Evolutionary conservation across 2,888 invertebrate species (phyloP).

Genomic region (Artemia sp.): DNA sequence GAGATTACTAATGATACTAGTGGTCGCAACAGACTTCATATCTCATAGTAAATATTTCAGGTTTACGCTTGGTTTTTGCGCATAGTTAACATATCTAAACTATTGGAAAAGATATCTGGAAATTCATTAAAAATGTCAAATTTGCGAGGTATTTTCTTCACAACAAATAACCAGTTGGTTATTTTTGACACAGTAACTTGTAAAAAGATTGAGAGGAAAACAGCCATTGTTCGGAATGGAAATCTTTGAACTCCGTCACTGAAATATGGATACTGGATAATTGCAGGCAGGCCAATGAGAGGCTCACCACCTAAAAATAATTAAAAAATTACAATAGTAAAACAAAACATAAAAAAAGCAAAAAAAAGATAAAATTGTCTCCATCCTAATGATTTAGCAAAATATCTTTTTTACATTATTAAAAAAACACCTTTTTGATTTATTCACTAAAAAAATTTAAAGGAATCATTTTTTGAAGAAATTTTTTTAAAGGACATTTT

Average conservation of each 20-base stretch:
- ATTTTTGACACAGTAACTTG: conserved; percentile 38
- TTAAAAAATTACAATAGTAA: neutral
- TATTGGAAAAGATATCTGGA: neutral
- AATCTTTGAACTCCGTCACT: conserved; percentile 41
- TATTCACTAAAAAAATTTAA: too few species aligned
- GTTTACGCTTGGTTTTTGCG: too few species aligned
- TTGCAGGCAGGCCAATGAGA: conserved; percentile 38
- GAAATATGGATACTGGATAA: conserved; percentile 41
- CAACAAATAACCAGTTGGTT: conserved; percentile 61
- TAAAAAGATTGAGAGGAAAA: conserved; percentile 41
- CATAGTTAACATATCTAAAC: too few species aligned
- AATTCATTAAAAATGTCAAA: neutral
- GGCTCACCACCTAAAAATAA: conserved; percentile 39
- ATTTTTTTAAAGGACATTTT: too few species aligned
- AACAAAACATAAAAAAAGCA: neutral
- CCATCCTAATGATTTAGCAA: too few species aligned
- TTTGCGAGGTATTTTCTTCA: conserved; percentile 53
- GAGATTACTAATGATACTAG: too few species aligned
- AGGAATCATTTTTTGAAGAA: too few species aligned
- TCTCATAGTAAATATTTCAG: too few species aligned
- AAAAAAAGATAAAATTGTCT: too few species aligned
- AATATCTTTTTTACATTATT: too few species aligned
- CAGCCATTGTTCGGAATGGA: conserved; percentile 46
- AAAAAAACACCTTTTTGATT: too few species aligned
- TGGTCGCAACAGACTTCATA: too few species aligned